Conservation (phyloP, 2,888 invertebrate species). For the Caenorhabditis japonica region DNA sequence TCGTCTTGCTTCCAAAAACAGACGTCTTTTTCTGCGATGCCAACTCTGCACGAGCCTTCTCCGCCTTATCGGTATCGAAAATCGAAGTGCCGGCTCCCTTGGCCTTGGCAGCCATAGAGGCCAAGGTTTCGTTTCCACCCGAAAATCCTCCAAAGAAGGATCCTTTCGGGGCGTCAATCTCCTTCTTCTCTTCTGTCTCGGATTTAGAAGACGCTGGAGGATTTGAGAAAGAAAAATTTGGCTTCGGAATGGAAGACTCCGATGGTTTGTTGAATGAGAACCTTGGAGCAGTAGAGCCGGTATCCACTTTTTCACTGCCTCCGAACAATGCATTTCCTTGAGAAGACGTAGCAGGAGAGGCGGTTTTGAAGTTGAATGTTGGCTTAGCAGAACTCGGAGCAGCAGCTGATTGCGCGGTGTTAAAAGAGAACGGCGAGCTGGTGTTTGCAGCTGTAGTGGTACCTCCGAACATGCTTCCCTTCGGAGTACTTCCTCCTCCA, state of each 20-base stretch:
- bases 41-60: conserved; percentile 59
- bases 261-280: conserved; percentile 20
- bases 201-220: conserved; percentile 5
- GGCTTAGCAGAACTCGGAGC: conserved; percentile 7
- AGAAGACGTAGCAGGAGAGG: conserved; percentile 15
- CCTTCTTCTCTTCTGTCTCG: conserved; percentile 5
- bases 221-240: conserved; percentile 37
- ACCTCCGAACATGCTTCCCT: conserved; percentile 20
- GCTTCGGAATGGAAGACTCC: neutral
- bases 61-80: conserved; percentile 43
- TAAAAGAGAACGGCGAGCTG: conserved; percentile 26
- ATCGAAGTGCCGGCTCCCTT: conserved; percentile 5
- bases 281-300: conserved; percentile 25
- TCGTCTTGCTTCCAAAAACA: conserved; percentile 28
- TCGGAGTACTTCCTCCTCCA: conserved; percentile 43
- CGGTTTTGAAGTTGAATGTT: conserved; percentile 38
- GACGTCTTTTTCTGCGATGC: conserved; percentile 54
- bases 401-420: conserved; percentile 9
- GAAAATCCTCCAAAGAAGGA: conserved; percentile 41
- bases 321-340: conserved; percentile 29
- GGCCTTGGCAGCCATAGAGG: conserved; percentile 31
- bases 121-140: conserved; percentile 17
- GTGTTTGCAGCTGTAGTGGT: neutral
- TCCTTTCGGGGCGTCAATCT: no score
- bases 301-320: conserved; percentile 22